phyloP scores from a whole-genome alignment of 2,797 vertebrate genomes.

The Onychomys torridus region DNA sequence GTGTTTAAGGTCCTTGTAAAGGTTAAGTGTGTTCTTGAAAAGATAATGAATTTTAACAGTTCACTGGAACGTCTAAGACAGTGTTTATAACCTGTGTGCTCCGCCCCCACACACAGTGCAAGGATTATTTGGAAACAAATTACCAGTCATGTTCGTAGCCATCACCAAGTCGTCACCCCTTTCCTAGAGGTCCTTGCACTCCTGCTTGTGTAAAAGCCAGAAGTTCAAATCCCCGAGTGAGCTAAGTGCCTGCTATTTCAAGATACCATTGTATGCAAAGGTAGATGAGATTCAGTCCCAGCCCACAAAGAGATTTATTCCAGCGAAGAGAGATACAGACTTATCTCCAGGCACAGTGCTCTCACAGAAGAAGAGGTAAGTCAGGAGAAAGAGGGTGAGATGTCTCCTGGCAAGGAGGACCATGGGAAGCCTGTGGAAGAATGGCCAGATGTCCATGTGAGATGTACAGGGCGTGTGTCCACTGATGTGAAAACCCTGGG shows the following conservation, averaged over 20 bases:
- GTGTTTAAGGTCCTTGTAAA: background rate
- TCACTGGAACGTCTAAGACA: background rate
- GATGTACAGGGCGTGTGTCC: no score
- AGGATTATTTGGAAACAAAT: slow-evolving; percentile 23
- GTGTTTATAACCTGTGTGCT: background rate
- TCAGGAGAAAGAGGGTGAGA: background rate
- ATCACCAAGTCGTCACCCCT: background rate
- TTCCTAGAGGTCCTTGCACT: background rate
- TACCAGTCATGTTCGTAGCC: background rate
- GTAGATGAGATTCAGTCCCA: background rate
- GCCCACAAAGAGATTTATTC: background rate
- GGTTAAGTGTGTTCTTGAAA: background rate
- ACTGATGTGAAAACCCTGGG: background rate
- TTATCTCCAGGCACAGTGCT: background rate
- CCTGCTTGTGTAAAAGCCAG: background rate
- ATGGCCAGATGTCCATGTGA: background rate
- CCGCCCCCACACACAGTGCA: background rate
- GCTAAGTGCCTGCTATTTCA: background rate
- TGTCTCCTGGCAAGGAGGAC: background rate
- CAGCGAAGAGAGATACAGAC: background rate
- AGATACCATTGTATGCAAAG: background rate
- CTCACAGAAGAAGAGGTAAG: background rate
- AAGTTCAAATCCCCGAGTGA: background rate
- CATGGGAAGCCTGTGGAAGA: background rate
- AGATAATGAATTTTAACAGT: slow-evolving; percentile 40